Percentiles rank a stretch among this genome's conserved stretches.
These are phyloP conservation scores for Cosmorhoe ocellata DNA, from an alignment of 2,888 invertebrate genomes.

Conservation along the genomic window DNA sequence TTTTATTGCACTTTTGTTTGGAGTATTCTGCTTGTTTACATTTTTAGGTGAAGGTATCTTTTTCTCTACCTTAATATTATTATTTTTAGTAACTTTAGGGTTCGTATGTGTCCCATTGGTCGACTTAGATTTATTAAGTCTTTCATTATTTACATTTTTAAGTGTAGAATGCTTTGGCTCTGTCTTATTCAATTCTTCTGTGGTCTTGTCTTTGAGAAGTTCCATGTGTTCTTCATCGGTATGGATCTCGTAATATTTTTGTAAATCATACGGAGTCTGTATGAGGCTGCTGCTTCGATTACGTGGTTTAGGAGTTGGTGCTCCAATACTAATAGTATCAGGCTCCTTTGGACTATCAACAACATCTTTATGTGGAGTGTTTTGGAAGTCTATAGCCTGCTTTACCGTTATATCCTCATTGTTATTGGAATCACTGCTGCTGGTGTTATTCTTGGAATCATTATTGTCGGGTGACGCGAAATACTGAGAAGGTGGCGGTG, in stretches of 20 bases:
- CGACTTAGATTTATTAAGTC: slow-evolving; percentile 40
- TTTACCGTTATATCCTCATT: slow-evolving; percentile 75
- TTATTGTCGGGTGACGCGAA: slow-evolving; percentile 60
- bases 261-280: slow-evolving; percentile 78
- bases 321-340: slow-evolving; percentile 42
- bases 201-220: slow-evolving; percentile 63
- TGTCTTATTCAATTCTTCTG: slow-evolving; percentile 48
- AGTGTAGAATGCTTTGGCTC: slow-evolving; percentile 58
- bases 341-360: slow-evolving; percentile 54
- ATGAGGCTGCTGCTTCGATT: slow-evolving; percentile 76
- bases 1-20: slow-evolving; percentile 71
- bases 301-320: slow-evolving; percentile 69
- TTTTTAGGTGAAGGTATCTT: slow-evolving; percentile 52
- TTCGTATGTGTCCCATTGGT: slow-evolving; percentile 26
- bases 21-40: slow-evolving; percentile 58
- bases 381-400: slow-evolving; percentile 70
- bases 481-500: slow-evolving; percentile 78
- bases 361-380: slow-evolving; percentile 56
- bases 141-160: slow-evolving; percentile 60
- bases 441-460: slow-evolving; percentile 64
- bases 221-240: slow-evolving; percentile 74
- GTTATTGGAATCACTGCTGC: slow-evolving; percentile 73
- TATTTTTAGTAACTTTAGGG: slow-evolving; percentile 22
- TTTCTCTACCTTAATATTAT: slow-evolving; percentile 38
- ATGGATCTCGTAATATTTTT: slow-evolving; percentile 77